Base-by-base conservation (phyloP, 2,888 invertebrate genomes). In the Andrena bicolor region DNA sequence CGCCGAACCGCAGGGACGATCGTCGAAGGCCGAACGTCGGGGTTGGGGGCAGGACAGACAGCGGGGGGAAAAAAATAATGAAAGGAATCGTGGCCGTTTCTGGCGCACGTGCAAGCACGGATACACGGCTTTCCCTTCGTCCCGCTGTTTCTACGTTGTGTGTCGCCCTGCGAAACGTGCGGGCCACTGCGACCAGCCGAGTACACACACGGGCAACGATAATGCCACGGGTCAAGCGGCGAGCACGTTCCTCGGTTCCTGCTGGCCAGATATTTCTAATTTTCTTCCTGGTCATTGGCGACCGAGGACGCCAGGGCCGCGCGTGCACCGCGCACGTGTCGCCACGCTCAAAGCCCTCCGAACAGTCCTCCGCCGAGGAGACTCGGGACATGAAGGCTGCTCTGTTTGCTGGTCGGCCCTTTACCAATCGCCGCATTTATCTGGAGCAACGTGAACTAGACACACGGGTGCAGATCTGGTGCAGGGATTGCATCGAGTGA, bases 241-340 rank as follows among this genome's bases (percentile, higher is more conserved):
- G 81, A 84, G 90, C 90, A 90, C 90, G 90, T 90, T 87, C 78
- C 77, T 83, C 82, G 81, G 86, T 85, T 84, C 82, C 81, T 79
- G 82, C 79, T 82, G 86, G 79, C 83, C 88, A 85, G 86, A 90
- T 89, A 88, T 88, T 88, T 87, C 87, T 88, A 87, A 90, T 90
- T 90, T 88, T 83, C 88, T 85, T 77, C 76, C 73, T 74, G 76
- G 86, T 76, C 76, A 80, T 76, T 60, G 80, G 76, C 63, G 58
- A 73, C 13, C 64, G 56, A 20, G 60, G 51, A 48, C 23, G 53
- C 49, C 56, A 53, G 41, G 49, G 68, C 56, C 56, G 16, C 49
- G 66, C 48, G 51, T 70, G 75, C 74, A 75, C 79, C 35, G 51
- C 68, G 75, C 74, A 75, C 79, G 84, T 81, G 75, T 76, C 64